Base-by-base conservation (phyloP, 2,888 invertebrate species). In the Chrysina gloriosa region DNA sequence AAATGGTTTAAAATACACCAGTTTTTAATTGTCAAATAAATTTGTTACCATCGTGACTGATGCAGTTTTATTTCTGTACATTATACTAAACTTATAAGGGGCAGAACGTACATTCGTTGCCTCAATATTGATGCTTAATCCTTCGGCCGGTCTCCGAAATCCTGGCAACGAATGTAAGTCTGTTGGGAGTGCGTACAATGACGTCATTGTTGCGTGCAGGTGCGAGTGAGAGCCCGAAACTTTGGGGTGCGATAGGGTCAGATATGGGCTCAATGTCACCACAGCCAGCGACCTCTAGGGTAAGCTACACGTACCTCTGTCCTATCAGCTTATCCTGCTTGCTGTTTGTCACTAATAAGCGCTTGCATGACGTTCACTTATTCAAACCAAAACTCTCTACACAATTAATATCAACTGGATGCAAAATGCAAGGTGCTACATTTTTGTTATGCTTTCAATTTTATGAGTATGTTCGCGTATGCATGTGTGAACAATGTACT, bases 241-340 rank as follows among this genome's bases (percentile, higher is more conserved):
- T 84, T 82, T 85, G 85, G 85, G 84, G 83, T 79, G 81, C 84
- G 79, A 84, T 84, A 81, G 84, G 84, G 76, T 81, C 84, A 81
- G 85, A 85, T 79, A 81, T 85, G 83, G 84, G 84, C 80, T 84
- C 84, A 82, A 82, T 84, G 80, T 85, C 85, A 81, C 84, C 85
- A 75, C 85, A 84, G 80, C 82, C 84, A 77, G 82, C 84, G 82
- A 86, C 86, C 84, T 86, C 87, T 84, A 87, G 88, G 87, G 88
- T 88, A 87, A 87, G 87, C 82, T 78, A 82, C 78, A 78, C 76
- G 84, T 74, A 71, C 61, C 34, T 34, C 52, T 36, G 19, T 61
- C 58, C 58, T 61, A 61, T 63, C 66, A 61, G 78, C 77, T 78
- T 76, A 71, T 75, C 74, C 76, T 71, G 77, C 77, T 78, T 78